These are phyloP conservation scores for Pteropus rufus DNA, from an alignment of 2,797 vertebrate species.

Conservation along the genomic window DNA sequence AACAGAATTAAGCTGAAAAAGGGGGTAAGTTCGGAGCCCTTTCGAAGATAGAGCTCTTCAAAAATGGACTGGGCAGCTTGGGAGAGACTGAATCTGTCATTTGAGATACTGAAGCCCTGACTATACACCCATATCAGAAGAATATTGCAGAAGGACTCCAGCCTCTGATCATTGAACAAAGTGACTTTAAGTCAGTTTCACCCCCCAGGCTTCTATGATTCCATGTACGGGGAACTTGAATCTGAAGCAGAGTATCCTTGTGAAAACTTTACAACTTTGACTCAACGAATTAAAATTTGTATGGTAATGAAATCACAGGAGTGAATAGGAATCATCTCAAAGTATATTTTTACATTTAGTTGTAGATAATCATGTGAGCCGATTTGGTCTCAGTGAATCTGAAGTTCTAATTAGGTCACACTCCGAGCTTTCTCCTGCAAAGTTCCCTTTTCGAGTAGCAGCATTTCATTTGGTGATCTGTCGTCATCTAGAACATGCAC, in stretches of 20 bases:
- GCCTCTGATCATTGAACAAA: not conserved
- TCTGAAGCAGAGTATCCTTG: not conserved
- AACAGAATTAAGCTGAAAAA: not conserved
- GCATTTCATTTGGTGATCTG: not conserved
- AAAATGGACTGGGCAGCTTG: not conserved
- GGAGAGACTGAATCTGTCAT: not conserved
- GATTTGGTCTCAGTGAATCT: not conserved
- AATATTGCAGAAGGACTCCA: not conserved
- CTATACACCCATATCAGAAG: not conserved
- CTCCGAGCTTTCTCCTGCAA: not conserved
- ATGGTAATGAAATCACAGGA: not conserved
- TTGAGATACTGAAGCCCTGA: not conserved
- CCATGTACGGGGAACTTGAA: not conserved
- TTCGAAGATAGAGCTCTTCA: not conserved
- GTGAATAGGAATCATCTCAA: not conserved
- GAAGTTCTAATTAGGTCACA: not conserved
- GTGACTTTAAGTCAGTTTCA: not conserved
- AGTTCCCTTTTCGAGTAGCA: not conserved
- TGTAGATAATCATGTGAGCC: not conserved
- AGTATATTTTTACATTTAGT: not conserved
- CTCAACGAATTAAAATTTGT: not conserved
- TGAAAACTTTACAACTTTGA: not conserved
- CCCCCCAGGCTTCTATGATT: not conserved
- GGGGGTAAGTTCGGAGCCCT: rapidly evolving
- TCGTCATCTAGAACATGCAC: not conserved